Percentiles rank a stretch among this genome's conserved stretches.
Conservation (phyloP, 2,888 invertebrate species). For the Lepidochrysops patricia region DNA sequence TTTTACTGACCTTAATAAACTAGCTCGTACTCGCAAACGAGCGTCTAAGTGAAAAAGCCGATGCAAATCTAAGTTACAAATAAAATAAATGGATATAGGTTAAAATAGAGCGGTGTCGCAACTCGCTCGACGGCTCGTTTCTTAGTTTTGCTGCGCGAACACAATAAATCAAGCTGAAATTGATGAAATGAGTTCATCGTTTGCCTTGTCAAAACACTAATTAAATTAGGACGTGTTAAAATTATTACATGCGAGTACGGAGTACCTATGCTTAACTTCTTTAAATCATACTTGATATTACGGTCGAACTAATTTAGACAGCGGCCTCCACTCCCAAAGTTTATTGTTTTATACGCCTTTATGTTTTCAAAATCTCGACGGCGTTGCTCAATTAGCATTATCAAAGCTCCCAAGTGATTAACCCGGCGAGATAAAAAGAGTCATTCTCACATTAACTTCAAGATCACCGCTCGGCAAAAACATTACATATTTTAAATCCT, state of each 20-base stretch:
- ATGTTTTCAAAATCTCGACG: not conserved
- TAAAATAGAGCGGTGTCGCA: constrained; percentile 7
- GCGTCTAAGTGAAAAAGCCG: constrained; percentile 10
- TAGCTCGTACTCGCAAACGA: not conserved
- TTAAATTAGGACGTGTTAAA: not conserved
- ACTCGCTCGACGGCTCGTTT: not conserved
- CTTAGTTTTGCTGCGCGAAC: not conserved
- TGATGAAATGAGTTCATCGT: not conserved
- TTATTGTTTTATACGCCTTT: not conserved
- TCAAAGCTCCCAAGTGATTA: constrained; percentile 9
- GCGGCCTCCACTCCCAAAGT: not conserved
- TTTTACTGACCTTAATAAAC: constrained; percentile 48
- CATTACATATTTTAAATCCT: not conserved
- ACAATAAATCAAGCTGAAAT: not conserved
- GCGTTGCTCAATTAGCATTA: constrained; percentile 19
- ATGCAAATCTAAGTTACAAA: constrained; percentile 14
- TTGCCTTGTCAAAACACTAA: not conserved
- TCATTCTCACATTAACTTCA: constrained; percentile 11
- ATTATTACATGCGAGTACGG: not conserved
- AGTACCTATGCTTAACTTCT: not conserved
- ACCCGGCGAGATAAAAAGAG: constrained; percentile 5
- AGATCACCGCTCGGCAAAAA: constrained; percentile 1
- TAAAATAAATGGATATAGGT: constrained; percentile 5
- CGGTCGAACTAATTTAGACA: not conserved
- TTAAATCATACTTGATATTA: not conserved